A percentile compares a stretch with the other conserved stretches of the same genome.
Conservation (phyloP, 2,888 invertebrate genomes). For the Drosophila affinis region DNA sequence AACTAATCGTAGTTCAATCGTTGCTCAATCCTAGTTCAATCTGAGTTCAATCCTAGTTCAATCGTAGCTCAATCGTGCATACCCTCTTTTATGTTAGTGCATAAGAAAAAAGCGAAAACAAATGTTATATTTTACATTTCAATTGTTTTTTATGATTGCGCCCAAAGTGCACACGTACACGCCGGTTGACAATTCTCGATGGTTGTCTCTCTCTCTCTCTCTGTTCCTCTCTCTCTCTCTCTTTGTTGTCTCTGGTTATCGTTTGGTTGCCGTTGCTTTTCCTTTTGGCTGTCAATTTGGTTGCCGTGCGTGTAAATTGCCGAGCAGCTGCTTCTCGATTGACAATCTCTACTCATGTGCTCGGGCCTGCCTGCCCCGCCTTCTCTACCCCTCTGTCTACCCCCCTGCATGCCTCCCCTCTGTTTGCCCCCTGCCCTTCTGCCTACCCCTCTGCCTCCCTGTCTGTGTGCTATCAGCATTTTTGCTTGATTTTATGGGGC, state of each 20-base stretch:
- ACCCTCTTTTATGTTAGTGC: background rate
- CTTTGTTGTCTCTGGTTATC: constrained; percentile 48
- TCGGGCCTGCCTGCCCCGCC: constrained; percentile 3
- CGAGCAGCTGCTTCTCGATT: constrained; percentile 76
- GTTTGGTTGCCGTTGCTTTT: constrained; percentile 23
- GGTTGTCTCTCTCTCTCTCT: constrained; percentile 1
- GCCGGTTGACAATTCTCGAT: constrained; percentile 39
- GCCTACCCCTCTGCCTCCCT: constrained; percentile 4
- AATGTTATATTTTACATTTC: constrained; percentile 78
- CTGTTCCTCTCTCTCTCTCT: too few species aligned
- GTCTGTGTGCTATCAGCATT: constrained; percentile 61
- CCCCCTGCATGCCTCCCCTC: too few species aligned
- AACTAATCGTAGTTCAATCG: too few species aligned
- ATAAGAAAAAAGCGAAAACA: constrained; percentile 42
- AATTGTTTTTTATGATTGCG: constrained; percentile 79
- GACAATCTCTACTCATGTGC: constrained; percentile 50
- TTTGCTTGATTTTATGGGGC: constrained; percentile 69
- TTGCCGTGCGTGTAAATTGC: constrained; percentile 76
- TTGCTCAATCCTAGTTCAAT: too few species aligned
- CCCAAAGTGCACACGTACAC: constrained; percentile 73
- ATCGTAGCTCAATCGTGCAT: too few species aligned
- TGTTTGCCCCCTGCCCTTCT: too few species aligned
- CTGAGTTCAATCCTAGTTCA: too few species aligned
- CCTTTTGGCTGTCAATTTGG: constrained; percentile 72
- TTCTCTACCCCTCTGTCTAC: too few species aligned